Conservation (phyloP, 2,113 vertebrate genomes). For the Myotis brandtii region DNA sequence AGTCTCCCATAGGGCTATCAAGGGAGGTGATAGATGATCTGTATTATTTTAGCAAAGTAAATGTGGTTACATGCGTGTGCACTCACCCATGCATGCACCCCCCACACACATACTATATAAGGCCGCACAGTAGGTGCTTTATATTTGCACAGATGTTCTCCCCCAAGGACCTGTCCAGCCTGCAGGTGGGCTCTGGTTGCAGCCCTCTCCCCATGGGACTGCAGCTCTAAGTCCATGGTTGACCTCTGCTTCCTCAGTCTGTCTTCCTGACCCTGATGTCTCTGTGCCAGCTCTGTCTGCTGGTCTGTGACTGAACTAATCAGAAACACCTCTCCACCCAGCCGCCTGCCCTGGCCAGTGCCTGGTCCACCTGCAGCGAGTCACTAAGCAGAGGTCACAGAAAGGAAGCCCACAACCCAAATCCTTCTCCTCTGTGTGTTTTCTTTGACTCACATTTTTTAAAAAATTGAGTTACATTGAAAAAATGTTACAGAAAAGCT, state of each 20-base stretch:
- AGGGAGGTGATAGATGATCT: background rate
- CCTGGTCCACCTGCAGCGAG: rapidly evolving
- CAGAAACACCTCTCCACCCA: background rate
- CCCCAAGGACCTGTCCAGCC: background rate
- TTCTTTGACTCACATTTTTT: background rate
- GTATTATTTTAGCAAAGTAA: background rate
- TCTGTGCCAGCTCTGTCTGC: rapidly evolving
- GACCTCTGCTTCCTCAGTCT: background rate
- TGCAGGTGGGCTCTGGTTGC: background rate
- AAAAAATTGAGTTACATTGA: background rate
- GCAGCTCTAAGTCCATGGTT: background rate
- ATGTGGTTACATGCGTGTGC: background rate
- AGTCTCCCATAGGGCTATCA: background rate
- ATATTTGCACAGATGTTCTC: background rate
- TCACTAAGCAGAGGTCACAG: background rate
- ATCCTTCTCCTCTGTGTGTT: background rate
- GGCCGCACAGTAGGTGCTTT: background rate
- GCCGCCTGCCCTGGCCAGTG: background rate
- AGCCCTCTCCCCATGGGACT: background rate
- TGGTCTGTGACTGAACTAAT: background rate
- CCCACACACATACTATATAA: background rate
- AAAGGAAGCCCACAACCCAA: background rate
- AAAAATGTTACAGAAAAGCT: background rate
- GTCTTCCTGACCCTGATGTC: too few species aligned
- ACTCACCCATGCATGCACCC: background rate